Conservation (phyloP, 1,140 invertebrate genomes). For the Maniola jurtina region DNA sequence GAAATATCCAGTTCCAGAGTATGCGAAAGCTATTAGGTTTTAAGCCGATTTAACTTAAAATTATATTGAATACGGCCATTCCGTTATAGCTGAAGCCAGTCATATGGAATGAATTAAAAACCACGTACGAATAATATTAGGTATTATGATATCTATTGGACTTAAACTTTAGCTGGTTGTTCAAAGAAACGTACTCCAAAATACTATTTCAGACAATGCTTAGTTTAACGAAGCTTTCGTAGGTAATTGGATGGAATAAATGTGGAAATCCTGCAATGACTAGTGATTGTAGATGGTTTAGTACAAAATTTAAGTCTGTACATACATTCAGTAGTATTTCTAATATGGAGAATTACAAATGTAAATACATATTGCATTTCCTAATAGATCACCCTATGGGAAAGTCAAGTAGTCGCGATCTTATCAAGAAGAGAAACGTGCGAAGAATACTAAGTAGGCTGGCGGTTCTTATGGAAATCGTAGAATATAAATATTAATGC, state of each 20-base stretch:
- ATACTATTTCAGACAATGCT: no score
- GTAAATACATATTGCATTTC: background rate
- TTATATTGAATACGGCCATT: background rate
- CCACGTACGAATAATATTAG: background rate
- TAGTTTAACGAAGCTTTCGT: no score
- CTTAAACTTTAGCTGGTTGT: no score
- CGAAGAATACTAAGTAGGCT: background rate
- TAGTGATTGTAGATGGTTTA: no score
- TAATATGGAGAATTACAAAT: no score
- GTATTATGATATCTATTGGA: background rate
- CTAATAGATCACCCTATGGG: background rate
- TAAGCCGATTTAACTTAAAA: background rate
- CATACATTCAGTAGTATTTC: no score
- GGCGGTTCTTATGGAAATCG: background rate
- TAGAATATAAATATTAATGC: background rate
- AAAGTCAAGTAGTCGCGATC: slow-evolving; percentile 2
- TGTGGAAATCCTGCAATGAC: no score
- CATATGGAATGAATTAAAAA: background rate
- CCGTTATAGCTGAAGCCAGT: background rate
- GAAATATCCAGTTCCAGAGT: slow-evolving; percentile 3
- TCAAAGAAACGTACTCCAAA: no score
- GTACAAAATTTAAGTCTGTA: no score
- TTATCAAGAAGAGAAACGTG: slow-evolving; percentile 6
- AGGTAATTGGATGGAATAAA: no score
- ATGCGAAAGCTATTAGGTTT: background rate